phyloP scores from a whole-genome alignment of 2,888 invertebrate genomes.

The Eristalinus sepulchralis region DNA sequence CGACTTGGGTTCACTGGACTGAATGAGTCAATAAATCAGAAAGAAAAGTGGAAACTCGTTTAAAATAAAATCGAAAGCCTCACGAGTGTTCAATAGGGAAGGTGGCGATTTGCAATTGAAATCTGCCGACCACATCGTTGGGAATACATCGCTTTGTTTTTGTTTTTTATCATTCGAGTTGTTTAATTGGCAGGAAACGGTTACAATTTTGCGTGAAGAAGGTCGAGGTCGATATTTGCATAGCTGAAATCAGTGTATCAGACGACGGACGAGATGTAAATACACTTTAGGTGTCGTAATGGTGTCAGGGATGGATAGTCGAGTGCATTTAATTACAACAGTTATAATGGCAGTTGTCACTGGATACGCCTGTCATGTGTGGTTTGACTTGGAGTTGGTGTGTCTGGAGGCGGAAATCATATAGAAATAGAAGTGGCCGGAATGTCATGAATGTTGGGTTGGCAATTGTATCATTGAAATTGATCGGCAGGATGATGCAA shows the following conservation, averaged over 20 bases:
- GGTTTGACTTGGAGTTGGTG: neutral
- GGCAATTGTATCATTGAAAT: neutral
- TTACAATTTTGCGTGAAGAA: constrained; percentile 14
- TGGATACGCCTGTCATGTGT: neutral
- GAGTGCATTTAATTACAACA: neutral
- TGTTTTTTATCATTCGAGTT: neutral
- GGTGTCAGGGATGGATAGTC: neutral
- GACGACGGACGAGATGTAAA: neutral
- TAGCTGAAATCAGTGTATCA: neutral
- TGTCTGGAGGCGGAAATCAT: neutral
- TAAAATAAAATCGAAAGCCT: constrained; percentile 12
- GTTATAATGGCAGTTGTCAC: neutral
- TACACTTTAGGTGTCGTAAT: neutral
- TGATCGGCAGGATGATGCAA: neutral
- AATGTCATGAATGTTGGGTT: no score
- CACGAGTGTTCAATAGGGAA: neutral
- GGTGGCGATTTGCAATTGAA: neutral
- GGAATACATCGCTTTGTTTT: neutral
- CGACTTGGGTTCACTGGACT: constrained; percentile 37
- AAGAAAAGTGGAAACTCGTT: constrained; percentile 4
- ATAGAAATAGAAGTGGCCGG: neutral
- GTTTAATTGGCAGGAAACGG: constrained; percentile 1
- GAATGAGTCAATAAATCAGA: neutral
- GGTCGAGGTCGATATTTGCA: constrained; percentile 33
- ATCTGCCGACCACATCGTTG: neutral